These are phyloP conservation scores for Paedocypris sp. DNA, from an alignment of 2,113 vertebrate species.

Conservation along the genomic window DNA sequence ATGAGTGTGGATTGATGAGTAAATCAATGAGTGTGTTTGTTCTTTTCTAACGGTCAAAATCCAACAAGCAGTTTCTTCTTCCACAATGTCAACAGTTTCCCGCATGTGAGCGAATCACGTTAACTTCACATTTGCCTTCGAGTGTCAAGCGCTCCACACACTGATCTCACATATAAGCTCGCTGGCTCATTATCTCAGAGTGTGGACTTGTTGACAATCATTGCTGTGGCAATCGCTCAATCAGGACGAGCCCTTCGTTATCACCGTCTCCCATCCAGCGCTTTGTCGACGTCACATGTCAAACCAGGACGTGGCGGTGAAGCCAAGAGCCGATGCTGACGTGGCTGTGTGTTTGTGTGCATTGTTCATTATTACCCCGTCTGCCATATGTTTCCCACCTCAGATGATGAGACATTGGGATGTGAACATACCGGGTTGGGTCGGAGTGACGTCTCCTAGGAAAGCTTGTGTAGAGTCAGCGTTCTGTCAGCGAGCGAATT, in stretches of 20 bases:
- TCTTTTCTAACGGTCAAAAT: too few relatives aligned
- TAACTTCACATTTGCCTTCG: background rate
- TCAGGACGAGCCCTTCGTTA: constrained; percentile 58
- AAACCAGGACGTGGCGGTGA: constrained; percentile 72
- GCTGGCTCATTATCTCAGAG: constrained; percentile 46
- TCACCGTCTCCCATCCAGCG: constrained; percentile 62
- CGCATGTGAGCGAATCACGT: too few relatives aligned
- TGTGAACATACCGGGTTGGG: constrained; percentile 65
- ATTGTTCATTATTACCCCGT: constrained; percentile 84
- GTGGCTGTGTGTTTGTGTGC: constrained; percentile 78
- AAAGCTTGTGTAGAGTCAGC: constrained; percentile 86
- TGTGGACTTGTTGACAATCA: constrained; percentile 51
- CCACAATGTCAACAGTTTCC: too few relatives aligned
- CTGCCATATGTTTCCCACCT: constrained; percentile 83
- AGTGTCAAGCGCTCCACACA: background rate
- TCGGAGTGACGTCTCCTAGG: constrained; percentile 61
- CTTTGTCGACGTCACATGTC: constrained; percentile 72
- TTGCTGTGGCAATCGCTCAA: constrained; percentile 45
- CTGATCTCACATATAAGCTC: constrained; percentile 26
- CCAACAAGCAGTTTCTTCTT: too few relatives aligned
- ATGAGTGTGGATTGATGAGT: too few relatives aligned
- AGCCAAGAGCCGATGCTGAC: constrained; percentile 84
- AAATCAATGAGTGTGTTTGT: too few relatives aligned
- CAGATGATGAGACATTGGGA: constrained; percentile 76
- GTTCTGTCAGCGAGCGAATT: constrained; percentile 82